Conservation (phyloP, 2,113 vertebrate genomes). For the Podilymbus podiceps region DNA sequence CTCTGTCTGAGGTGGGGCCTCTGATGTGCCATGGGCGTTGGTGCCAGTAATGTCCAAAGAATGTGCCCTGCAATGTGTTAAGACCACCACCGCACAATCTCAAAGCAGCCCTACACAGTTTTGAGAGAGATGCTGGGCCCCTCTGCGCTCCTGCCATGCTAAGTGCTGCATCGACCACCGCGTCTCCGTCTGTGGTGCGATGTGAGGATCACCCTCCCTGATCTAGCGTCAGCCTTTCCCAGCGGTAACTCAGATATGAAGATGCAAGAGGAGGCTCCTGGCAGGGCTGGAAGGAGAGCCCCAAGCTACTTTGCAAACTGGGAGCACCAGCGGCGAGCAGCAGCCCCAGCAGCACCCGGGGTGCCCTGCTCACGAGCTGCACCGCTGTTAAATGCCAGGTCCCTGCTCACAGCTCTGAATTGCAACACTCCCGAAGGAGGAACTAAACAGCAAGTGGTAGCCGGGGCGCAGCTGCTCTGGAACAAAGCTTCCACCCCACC, state of each 20-base stretch:
- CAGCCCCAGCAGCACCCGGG: background rate
- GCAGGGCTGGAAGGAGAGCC: background rate
- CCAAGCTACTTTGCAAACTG: background rate
- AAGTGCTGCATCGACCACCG: background rate
- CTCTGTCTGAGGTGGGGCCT: background rate
- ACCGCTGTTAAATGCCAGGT: background rate
- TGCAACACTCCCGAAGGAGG: background rate
- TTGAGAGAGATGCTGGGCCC: background rate
- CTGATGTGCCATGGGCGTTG: background rate
- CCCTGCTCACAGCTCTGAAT: background rate
- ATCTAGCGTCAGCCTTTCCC: background rate
- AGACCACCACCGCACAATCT: background rate
- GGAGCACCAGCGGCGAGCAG: accelerated
- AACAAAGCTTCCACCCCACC: background rate
- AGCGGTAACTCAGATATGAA: background rate
- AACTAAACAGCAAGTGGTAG: background rate
- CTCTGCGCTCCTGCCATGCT: background rate
- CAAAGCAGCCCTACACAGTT: background rate
- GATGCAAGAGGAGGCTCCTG: background rate
- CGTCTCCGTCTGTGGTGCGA: background rate
- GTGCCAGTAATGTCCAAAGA: background rate
- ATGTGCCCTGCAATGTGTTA: too few species aligned
- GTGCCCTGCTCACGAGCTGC: background rate
- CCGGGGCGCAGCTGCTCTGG: background rate
- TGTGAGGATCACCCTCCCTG: background rate